Percentiles rank a stretch among this genome's conserved stretches.
These are phyloP conservation scores for Colostygia pectinataria DNA, from an alignment of 2,888 invertebrate genomes.

Conservation along the genomic window DNA sequence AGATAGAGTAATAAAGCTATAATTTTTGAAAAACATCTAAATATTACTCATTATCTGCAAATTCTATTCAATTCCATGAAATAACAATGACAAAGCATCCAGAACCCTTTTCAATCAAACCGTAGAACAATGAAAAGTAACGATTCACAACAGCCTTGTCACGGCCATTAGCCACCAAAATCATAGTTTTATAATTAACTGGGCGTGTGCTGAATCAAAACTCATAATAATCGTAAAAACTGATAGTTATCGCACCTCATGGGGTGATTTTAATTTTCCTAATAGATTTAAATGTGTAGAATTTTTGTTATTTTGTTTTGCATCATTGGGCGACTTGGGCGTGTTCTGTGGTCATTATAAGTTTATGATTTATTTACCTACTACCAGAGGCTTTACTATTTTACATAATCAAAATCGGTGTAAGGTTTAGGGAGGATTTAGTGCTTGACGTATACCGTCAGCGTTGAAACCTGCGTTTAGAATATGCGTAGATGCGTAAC, in stretches of 20 bases:
- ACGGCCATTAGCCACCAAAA: slow-evolving; percentile 26
- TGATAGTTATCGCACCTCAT: slow-evolving; percentile 55
- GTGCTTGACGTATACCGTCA: too few relatives aligned
- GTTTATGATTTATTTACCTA: not conserved
- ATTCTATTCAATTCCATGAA: too few relatives aligned
- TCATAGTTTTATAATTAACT: slow-evolving; percentile 7
- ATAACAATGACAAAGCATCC: slow-evolving; percentile 21
- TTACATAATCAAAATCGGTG: too few relatives aligned
- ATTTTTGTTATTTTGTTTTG: slow-evolving; percentile 21
- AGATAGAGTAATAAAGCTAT: too few relatives aligned
- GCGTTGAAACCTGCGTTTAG: too few relatives aligned
- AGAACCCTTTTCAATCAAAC: slow-evolving; percentile 31
- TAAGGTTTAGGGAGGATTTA: too few relatives aligned
- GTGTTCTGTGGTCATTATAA: slow-evolving; percentile 15
- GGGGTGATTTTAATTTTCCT: slow-evolving; percentile 59
- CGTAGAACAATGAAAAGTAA: slow-evolving; percentile 31
- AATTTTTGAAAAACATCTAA: too few relatives aligned
- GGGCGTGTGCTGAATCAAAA: slow-evolving; percentile 33
- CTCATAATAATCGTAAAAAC: slow-evolving; percentile 46
- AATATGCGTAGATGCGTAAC: too few relatives aligned
- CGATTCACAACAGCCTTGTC: slow-evolving; percentile 28
- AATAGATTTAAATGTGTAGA: slow-evolving; percentile 63
- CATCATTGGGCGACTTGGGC: slow-evolving; percentile 2
- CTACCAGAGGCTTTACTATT: not conserved
- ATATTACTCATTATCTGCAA: too few relatives aligned